Evolutionary conservation across 1,140 invertebrate genomes (phyloP), one percentile per base, ranked within the genome.

Genomic region (Bombus confusus): DNA sequence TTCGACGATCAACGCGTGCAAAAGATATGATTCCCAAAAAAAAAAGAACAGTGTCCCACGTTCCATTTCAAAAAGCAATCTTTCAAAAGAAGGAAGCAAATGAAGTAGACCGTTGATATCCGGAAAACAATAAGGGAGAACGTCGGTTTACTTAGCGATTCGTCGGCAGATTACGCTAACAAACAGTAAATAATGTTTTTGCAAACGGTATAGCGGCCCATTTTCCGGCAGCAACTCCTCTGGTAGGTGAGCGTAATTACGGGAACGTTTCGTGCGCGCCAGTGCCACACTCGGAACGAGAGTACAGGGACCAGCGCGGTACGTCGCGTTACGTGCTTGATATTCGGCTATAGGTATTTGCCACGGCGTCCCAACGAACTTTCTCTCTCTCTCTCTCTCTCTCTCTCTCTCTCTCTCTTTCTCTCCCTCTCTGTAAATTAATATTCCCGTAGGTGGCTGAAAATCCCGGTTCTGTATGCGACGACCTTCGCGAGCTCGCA

Each of bases 361-460:
- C 85, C 71, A 39, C 66, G 85, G 80, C 57, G 75, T 41, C 43
- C 71, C 66, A 22, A 28, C 77, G 39, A 75, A 78, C 82, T 59
- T n/a, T n/a, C 59, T 62, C 59, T 62, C 59, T 59, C 57, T 3
- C 47, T 47, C 47, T 52, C 47, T 15, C 47, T n/a, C n/a, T 12
- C 28, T 59, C 57, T 59, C 25, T 28, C 13, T 18, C 57, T 28
- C 57, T 10, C 57, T 57, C 57, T 0, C 52, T 52, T 22, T 28
- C 25, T 59, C 25, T 28, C 10, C 28, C 28, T 62, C 77, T 78
- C 31, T 69, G 85, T 83, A 83, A 91, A 91, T 91, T 91, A 90
- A 90, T 91, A 91, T 89, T 89, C 86, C 85, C 86, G 74, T 79
- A 88, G 86, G 81, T 88, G 71, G 73, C 43, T 87, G 85, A 90